Evolutionary conservation across 2,113 vertebrate species (phyloP).

Genomic region (Sinocyclocheilus anophthalmus): DNA sequence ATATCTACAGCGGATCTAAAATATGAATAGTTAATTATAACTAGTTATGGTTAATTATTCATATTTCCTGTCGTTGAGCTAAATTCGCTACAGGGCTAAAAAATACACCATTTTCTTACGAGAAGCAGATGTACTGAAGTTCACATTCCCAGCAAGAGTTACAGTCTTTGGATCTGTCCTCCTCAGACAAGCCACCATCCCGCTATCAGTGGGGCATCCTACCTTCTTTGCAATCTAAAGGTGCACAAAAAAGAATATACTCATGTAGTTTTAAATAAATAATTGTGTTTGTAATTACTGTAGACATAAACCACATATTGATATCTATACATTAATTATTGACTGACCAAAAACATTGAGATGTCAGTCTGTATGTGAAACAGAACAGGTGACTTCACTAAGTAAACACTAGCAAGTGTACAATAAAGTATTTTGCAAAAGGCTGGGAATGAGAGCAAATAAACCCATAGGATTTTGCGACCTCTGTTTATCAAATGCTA

Average conservation of each 20-base stretch:
- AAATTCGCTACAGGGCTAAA: neutral
- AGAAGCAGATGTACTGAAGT: constrained; percentile 60
- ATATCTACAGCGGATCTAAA: too few relatives aligned
- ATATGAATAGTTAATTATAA: too few relatives aligned
- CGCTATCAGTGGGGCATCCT: constrained; percentile 78
- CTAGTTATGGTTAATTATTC: too few relatives aligned
- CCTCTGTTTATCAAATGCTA: neutral
- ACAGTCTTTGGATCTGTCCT: constrained; percentile 73
- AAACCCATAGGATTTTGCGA: neutral
- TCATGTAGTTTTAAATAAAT: neutral
- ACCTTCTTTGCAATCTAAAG: constrained; percentile 81
- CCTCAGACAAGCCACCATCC: constrained; percentile 81
- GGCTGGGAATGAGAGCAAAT: neutral
- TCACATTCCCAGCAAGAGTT: constrained; percentile 78
- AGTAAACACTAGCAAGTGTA: neutral
- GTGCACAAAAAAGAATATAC: neutral
- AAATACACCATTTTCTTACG: constrained; percentile 63
- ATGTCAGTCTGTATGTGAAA: neutral
- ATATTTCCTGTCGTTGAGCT: too few relatives aligned
- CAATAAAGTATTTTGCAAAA: neutral
- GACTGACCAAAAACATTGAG: neutral
- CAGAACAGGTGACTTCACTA: neutral
- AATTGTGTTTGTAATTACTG: neutral
- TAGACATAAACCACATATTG: neutral
- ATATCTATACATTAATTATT: neutral